Conservation (phyloP, 2,888 invertebrate species). For the Scaptodrosophila latifasciaeformis region DNA sequence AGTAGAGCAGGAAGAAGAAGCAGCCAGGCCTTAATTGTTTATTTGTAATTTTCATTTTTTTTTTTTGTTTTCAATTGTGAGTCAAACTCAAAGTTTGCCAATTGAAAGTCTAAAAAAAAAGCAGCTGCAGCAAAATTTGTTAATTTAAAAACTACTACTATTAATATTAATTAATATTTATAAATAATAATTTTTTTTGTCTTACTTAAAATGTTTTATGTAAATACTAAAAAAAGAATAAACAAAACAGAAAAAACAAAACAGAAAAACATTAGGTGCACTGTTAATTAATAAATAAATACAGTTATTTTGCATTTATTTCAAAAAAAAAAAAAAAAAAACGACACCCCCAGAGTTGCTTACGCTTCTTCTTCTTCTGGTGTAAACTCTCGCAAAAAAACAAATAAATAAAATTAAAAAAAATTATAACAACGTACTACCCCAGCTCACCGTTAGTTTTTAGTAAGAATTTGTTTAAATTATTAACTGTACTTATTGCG, state of each 20-base stretch:
- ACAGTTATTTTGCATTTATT: constrained; percentile 61
- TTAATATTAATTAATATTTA: constrained; percentile 20
- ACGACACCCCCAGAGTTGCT: constrained; percentile 47
- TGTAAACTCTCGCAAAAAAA: constrained; percentile 61
- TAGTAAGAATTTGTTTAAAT: constrained; percentile 56
- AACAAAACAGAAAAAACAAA: constrained; percentile 10
- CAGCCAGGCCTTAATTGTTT: no score
- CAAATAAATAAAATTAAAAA: constrained; percentile 3
- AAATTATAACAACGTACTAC: constrained; percentile 2
- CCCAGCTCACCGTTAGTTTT: constrained; percentile 29
- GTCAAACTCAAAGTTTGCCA: constrained; percentile 60
- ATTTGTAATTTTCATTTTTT: constrained; percentile 17
- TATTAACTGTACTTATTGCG: constrained; percentile 72
- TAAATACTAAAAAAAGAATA: constrained; percentile 52
- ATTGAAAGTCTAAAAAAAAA: constrained; percentile 15
- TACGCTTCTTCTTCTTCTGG: constrained; percentile 39
- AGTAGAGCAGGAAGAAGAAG: no score
- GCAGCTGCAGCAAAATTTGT: constrained; percentile 45
- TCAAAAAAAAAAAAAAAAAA: no score
- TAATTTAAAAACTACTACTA: constrained; percentile 45
- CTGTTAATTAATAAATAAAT: constrained; percentile 34
- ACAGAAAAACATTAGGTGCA: constrained; percentile 6
- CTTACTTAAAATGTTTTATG: constrained; percentile 47
- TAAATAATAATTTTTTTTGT: constrained; percentile 20
- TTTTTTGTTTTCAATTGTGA: constrained; percentile 14